Evolutionary conservation across 2,797 vertebrate species (phyloP).

Genomic region (Rhynchotus rufescens): DNA sequence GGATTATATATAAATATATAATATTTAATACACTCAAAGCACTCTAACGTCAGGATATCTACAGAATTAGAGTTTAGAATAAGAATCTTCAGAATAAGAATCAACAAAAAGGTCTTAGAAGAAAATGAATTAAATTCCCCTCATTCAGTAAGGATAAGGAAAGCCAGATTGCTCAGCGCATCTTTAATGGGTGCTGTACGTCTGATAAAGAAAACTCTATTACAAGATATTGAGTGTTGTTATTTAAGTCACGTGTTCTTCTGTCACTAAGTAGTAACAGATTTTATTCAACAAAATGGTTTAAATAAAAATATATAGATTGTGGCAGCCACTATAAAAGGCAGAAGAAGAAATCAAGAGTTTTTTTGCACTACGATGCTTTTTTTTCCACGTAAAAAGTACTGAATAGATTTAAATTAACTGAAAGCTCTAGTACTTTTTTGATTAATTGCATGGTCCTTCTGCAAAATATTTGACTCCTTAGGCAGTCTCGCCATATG

Average conservation of each 20-base stretch:
- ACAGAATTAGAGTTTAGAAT: not conserved
- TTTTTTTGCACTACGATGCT: not conserved
- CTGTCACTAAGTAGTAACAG: conserved; percentile 15
- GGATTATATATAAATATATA: not conserved
- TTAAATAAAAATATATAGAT: conserved; percentile 23
- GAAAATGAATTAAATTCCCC: not conserved
- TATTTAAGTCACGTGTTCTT: not conserved
- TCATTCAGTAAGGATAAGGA: not conserved
- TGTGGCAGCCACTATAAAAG: conserved; percentile 1
- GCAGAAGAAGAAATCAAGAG: conserved; percentile 16
- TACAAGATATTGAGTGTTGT: not conserved
- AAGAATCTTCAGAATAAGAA: not conserved
- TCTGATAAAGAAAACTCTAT: not conserved
- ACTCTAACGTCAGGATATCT: not conserved
- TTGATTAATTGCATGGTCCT: conserved; percentile 60
- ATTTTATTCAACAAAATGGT: conserved; percentile 15
- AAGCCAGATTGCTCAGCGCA: not conserved
- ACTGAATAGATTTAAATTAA: conserved; percentile 53
- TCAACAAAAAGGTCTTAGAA: not conserved
- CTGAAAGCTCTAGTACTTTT: conserved; percentile 36
- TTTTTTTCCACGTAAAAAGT: not conserved
- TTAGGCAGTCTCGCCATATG: conserved; percentile 59
- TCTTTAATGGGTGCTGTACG: not conserved
- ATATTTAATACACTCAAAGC: not conserved
- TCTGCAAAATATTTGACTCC: conserved; percentile 59